Conservation (phyloP, 2,797 vertebrate genomes). For the Enteromius radiatus region DNA sequence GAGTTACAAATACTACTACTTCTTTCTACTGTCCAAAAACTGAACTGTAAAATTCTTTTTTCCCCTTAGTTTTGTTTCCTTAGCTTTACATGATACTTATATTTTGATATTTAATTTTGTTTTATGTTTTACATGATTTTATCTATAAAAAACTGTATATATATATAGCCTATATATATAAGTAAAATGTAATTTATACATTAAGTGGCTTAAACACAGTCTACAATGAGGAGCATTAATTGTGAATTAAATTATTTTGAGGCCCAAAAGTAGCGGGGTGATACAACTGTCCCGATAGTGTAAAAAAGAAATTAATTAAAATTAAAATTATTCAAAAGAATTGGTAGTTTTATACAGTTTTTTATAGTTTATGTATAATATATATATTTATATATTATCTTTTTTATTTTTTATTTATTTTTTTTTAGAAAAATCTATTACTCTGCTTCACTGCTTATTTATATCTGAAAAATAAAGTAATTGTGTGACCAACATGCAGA, state of each 20-base stretch:
- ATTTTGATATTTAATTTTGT: background rate
- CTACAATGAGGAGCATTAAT: background rate
- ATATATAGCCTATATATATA: background rate
- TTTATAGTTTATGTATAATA: background rate
- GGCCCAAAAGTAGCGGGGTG: background rate
- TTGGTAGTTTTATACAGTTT: background rate
- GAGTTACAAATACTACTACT: slow-evolving; percentile 14
- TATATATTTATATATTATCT: background rate
- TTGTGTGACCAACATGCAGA: background rate
- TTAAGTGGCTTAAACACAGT: background rate
- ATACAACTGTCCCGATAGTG: background rate
- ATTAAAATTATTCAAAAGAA: background rate
- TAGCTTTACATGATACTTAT: background rate
- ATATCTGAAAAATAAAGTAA: background rate
- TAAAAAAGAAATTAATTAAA: background rate
- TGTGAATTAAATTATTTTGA: background rate
- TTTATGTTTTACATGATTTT: no score
- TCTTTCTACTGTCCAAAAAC: background rate
- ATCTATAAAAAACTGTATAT: no score
- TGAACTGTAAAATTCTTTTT: background rate
- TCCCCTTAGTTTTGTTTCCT: no score
- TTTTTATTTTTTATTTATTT: background rate
- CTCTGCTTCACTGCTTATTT: background rate
- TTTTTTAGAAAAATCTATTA: background rate
- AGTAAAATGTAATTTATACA: background rate